Base-by-base conservation (phyloP, 2,113 vertebrate species). In the Clinocottus analis region DNA sequence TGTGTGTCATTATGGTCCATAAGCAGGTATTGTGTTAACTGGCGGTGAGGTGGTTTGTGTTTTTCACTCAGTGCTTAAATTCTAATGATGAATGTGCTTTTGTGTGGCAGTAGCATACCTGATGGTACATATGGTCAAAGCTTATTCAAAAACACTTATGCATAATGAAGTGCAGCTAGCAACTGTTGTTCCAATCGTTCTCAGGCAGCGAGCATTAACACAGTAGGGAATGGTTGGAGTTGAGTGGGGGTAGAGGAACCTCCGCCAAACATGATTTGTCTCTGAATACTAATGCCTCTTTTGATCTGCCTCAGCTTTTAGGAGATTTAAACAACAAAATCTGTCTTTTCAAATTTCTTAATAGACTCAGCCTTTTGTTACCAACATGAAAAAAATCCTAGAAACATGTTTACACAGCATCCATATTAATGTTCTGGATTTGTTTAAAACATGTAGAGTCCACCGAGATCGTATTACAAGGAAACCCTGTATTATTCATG, bases 181-280 rank as follows among this genome's bases (percentile, higher is more conserved):
- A 85, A 92, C 88, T 88, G 89, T 91, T 91, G 87, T 89, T 88
- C 80, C 85, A 86, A 85, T 88, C 66, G 67, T 86, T 88, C 63
- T 84, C 63, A 90, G 91, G 86, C 89, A 87, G 88, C 33, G 9
- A 77, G 85, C 85, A 90, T 91, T 93, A 86, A 84, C 91, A 92
- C 90, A 90, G 90, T 88, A 75, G 89, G 91, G 86, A 91, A 87
- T 83, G 90, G 85, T 86, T 86, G 81, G 90, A 88, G 84, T 87
- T 83, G 89, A 89, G 87, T 80, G 85, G 89, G 89, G 84, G 80
- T 55, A 88, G 88, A 88, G 86, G 80, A 92, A 89, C 86, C 88
- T 88, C 87, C 90, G 91, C 91, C 92, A 93, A 94, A 92, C 90
- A 87, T 87, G 90, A 91, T 92, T 92, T 92, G 91, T 93, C 87